A percentile compares a stretch with the other conserved stretches of the same genome.
These are phyloP conservation scores for Drosophila ercepeae DNA, from an alignment of 1,140 invertebrate genomes.

Conservation along the genomic window DNA sequence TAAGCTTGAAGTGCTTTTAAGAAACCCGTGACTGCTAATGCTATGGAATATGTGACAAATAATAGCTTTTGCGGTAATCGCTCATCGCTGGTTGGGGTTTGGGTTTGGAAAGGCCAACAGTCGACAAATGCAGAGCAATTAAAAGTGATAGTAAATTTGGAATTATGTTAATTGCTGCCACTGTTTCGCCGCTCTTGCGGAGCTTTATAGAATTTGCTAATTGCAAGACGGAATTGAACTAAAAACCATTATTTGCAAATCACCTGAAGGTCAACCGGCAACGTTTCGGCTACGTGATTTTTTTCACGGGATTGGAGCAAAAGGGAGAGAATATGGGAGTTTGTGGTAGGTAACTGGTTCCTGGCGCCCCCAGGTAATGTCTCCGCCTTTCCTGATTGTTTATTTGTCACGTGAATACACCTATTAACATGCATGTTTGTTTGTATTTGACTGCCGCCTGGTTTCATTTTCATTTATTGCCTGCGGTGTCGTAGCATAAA, in stretches of 20 bases:
- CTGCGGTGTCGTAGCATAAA: constrained; percentile 50
- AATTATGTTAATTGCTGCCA: constrained; percentile 72
- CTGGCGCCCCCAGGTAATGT: constrained; percentile 13
- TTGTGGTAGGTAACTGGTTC: constrained; percentile 4
- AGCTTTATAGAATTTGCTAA: constrained; percentile 57
- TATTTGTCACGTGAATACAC: constrained; percentile 18
- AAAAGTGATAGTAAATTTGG: constrained; percentile 69
- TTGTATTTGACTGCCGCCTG: not conserved
- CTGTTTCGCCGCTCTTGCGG: constrained; percentile 32
- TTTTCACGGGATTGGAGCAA: constrained; percentile 29
- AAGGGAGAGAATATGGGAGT: constrained; percentile 15
- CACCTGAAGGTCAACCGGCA: constrained; percentile 48
- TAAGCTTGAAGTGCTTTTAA: not conserved
- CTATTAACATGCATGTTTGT: constrained; percentile 25
- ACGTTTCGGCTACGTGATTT: constrained; percentile 44
- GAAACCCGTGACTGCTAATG: constrained; percentile 16
- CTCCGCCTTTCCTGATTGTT: constrained; percentile 25
- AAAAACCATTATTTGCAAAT: constrained; percentile 60
- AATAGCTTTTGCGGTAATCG: constrained; percentile 1
- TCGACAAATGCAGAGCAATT: constrained; percentile 58
- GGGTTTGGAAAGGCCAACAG: constrained; percentile 59
- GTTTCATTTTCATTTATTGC: constrained; percentile 62
- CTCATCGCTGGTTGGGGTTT: constrained; percentile 21
- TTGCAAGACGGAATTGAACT: constrained; percentile 67
- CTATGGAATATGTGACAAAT: constrained; percentile 28